phyloP scores from a whole-genome alignment of 1,140 invertebrate species.

The Caenorhabditis elegans region DNA sequence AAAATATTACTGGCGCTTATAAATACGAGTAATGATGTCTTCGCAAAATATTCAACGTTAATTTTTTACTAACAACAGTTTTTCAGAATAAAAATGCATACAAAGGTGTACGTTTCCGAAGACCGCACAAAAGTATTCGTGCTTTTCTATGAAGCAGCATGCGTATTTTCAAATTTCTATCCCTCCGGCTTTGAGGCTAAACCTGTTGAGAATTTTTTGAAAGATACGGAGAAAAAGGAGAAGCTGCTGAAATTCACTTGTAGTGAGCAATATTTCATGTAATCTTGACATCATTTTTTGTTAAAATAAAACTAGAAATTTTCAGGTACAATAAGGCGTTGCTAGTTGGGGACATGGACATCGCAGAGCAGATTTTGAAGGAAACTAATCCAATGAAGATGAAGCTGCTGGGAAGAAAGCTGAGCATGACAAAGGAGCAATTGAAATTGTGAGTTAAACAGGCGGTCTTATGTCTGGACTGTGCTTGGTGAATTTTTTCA shows the following conservation, averaged over 20 bases:
- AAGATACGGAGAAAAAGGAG: background rate
- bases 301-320: background rate
- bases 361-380: background rate
- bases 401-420: background rate
- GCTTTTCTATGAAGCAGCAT: background rate
- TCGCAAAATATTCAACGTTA: too few relatives aligned
- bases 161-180: background rate
- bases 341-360: background rate
- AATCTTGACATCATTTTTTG: background rate
- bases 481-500: too few relatives aligned
- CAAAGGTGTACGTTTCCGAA: background rate
- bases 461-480: too few relatives aligned
- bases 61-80: too few relatives aligned
- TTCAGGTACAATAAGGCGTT: background rate
- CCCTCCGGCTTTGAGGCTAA: background rate
- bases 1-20: too few relatives aligned
- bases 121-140: background rate
- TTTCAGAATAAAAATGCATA: background rate
- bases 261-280: slow-evolving; percentile 26
- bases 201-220: background rate
- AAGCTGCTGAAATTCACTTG: background rate
- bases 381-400: background rate
- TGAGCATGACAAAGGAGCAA: background rate
- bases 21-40: too few relatives aligned
- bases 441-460: background rate